These are phyloP conservation scores for Paramisgurnus dabryanus DNA, from an alignment of 2,113 vertebrate genomes.

Conservation along the genomic window DNA sequence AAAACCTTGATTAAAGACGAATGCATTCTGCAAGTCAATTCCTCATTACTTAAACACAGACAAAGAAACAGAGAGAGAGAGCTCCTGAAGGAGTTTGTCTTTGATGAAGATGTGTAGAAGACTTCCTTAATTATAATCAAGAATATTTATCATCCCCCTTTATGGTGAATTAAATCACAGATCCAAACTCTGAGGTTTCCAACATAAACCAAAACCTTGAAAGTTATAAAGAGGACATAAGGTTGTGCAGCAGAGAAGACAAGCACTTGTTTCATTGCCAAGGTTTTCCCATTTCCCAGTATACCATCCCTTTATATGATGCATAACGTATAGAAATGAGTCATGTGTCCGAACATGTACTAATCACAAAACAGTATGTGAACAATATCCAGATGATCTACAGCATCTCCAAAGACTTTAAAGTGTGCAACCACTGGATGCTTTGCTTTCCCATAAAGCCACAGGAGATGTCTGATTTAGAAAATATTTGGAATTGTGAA, in stretches of 20 bases:
- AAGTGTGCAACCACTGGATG: too few species aligned
- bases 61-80: neutral
- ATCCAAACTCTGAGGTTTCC: neutral
- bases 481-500: too few species aligned
- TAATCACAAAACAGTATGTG: too few species aligned
- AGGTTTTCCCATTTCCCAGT: too few species aligned
- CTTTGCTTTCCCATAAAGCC: too few species aligned
- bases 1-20: constrained; percentile 77
- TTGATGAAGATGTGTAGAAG: constrained; percentile 18
- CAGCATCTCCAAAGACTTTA: too few species aligned
- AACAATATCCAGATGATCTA: too few species aligned
- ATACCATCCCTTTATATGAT: too few species aligned
- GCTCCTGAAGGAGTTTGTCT: constrained; percentile 18
- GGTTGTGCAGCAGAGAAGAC: neutral
- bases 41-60: constrained; percentile 59
- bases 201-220: neutral
- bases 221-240: neutral
- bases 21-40: constrained; percentile 67
- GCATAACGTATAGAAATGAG: too few species aligned
- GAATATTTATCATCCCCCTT: constrained; percentile 22
- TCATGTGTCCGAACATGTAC: too few species aligned
- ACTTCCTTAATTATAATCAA: constrained; percentile 29
- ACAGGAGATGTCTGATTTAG: too few species aligned
- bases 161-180: neutral
- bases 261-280: too few species aligned